These are phyloP conservation scores for Phaedon cochleariae DNA, from an alignment of 2,888 invertebrate genomes.

Conservation along the genomic window DNA sequence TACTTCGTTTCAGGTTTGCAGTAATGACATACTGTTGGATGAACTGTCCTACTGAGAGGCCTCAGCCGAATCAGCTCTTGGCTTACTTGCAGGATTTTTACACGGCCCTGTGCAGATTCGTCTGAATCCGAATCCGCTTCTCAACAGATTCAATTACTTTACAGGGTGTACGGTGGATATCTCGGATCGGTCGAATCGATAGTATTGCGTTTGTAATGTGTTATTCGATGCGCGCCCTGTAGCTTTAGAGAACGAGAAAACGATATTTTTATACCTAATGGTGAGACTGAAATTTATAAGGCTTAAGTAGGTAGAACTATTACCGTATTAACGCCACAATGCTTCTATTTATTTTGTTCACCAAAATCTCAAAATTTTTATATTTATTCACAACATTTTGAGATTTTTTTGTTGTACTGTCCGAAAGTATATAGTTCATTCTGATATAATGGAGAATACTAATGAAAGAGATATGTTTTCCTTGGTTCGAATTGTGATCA, in stretches of 20 bases:
- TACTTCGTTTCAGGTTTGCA: constrained; percentile 66
- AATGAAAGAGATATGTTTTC: too few species aligned
- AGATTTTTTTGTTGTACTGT: too few species aligned
- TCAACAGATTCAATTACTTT: constrained; percentile 1
- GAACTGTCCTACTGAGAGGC: constrained; percentile 70
- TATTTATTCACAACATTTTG: too few species aligned
- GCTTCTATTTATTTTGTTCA: too few species aligned
- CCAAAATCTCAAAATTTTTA: too few species aligned
- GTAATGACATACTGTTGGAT: constrained; percentile 82
- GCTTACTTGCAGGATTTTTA: constrained; percentile 78
- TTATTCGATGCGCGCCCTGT: not conserved
- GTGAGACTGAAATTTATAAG: constrained; percentile 33
- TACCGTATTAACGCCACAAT: too few species aligned
- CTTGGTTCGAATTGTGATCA: too few species aligned
- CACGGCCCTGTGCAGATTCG: constrained; percentile 75
- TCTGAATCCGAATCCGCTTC: constrained; percentile 57
- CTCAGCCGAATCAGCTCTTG: constrained; percentile 74
- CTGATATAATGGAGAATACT: too few species aligned
- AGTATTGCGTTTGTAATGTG: too few species aligned
- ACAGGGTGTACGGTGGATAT: constrained; percentile 14
- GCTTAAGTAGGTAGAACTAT: constrained; percentile 15
- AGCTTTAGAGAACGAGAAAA: constrained; percentile 16
- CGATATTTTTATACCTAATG: constrained; percentile 30
- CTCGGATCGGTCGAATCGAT: too few species aligned
- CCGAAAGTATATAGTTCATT: too few species aligned